Percentiles rank a stretch among this genome's conserved stretches.
These are phyloP conservation scores for Pantherophis guttatus DNA, from an alignment of 2,113 vertebrate species.

Conservation along the genomic window DNA sequence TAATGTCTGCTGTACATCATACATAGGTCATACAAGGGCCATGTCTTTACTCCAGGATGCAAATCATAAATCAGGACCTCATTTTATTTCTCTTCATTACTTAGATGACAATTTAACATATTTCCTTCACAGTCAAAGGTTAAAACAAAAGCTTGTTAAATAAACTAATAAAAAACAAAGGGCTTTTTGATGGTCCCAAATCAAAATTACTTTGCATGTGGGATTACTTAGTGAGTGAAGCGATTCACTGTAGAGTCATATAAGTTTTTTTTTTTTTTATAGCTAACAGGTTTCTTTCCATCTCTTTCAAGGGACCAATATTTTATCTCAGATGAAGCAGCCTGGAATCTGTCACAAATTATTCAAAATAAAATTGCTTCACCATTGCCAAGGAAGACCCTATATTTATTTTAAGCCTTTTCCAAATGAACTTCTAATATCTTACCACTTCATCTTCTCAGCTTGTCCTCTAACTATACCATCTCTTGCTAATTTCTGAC, in stretches of 20 bases:
- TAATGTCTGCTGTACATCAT: background rate
- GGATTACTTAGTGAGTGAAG: background rate
- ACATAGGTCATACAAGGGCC: background rate
- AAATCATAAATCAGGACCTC: background rate
- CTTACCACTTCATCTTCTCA: conserved; percentile 2
- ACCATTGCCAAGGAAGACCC: background rate
- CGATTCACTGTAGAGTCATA: background rate
- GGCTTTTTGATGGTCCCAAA: background rate
- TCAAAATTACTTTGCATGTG: background rate
- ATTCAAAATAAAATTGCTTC: conserved; percentile 24
- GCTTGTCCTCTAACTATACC: background rate
- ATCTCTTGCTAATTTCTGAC: conserved; percentile 5
- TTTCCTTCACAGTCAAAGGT: background rate
- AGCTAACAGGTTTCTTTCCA: background rate
- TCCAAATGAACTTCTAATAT: conserved; percentile 3
- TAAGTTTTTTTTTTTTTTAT: background rate
- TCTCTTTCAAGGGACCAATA: background rate
- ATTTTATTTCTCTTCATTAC: background rate
- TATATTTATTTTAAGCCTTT: background rate
- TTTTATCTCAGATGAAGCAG: conserved; percentile 5
- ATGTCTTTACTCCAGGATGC: background rate
- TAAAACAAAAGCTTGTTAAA: background rate
- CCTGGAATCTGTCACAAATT: background rate
- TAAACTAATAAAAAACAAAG: background rate
- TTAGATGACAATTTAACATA: background rate